Percentiles rank a stretch among this genome's conserved stretches.
Evolutionary conservation across 2,113 vertebrate genomes (phyloP).

Genomic region (Anoura caudifer): DNA sequence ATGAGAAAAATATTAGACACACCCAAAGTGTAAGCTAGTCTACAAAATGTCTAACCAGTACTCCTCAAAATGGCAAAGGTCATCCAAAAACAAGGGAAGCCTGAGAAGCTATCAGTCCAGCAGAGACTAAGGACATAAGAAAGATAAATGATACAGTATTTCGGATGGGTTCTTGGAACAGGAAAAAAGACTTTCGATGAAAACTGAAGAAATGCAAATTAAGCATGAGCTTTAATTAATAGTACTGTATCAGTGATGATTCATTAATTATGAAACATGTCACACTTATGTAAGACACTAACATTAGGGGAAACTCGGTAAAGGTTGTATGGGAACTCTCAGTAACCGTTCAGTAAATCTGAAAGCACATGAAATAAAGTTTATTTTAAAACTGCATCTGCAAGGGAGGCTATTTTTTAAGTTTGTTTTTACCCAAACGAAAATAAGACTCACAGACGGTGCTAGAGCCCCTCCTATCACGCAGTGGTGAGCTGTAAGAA

Average conservation of each 20-base stretch:
- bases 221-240: not conserved
- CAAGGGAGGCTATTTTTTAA: not conserved
- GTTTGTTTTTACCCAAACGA: not conserved
- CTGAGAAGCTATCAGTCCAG: not conserved
- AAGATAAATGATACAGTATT: not conserved
- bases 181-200: not conserved
- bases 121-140: not conserved
- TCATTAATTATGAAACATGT: not conserved
- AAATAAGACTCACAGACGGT: not conserved
- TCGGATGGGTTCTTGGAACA: not conserved
- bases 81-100: not conserved
- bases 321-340: rapidly evolving
- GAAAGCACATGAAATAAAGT: not conserved
- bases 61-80: not conserved
- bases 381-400: not conserved
- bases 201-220: not conserved
- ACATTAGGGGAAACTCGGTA: not conserved
- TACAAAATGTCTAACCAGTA: not conserved
- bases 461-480: not conserved
- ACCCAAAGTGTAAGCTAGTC: not conserved
- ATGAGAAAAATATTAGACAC: not conserved
- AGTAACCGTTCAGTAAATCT: not conserved
- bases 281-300: not conserved
- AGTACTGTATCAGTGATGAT: not conserved
- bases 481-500: not conserved